Percentiles rank a stretch among this genome's conserved stretches.
Evolutionary conservation across 2,888 invertebrate genomes (phyloP).

Genomic region (Eustalomyia histrio): DNA sequence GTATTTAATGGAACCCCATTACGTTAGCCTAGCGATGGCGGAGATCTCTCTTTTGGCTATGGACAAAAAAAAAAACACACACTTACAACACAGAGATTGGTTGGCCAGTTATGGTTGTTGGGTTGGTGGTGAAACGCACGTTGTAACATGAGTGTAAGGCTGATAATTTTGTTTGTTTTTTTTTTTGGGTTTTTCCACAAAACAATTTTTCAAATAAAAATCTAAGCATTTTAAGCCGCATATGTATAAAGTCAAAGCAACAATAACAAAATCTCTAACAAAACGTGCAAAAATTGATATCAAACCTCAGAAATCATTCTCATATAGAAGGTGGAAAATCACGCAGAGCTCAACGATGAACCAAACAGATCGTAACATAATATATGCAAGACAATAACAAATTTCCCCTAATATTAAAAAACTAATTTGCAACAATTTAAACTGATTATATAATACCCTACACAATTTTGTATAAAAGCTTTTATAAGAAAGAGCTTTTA

Average conservation of each 20-base stretch:
- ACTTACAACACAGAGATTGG: neutral
- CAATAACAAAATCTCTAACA: conserved; percentile 20
- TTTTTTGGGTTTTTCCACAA: too few species aligned
- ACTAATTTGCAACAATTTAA: neutral
- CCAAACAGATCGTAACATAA: conserved; percentile 53
- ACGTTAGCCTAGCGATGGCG: conserved; percentile 58
- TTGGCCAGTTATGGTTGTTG: neutral
- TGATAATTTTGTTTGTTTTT: conserved; percentile 52
- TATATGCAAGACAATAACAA: conserved; percentile 21
- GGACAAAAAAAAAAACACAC: neutral
- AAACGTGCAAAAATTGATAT: conserved; percentile 61
- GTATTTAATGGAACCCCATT: conserved; percentile 65
- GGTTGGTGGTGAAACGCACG: conserved; percentile 32
- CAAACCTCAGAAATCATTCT: conserved; percentile 60
- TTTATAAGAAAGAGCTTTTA: too few species aligned
- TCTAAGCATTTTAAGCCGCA: conserved; percentile 51
- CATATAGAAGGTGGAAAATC: conserved; percentile 58
- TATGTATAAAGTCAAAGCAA: neutral
- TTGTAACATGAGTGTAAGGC: conserved; percentile 48
- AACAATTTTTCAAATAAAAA: conserved; percentile 65
- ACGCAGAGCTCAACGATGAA: conserved; percentile 55
- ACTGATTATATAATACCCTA: neutral
- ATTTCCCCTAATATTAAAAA: neutral
- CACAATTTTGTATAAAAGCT: neutral
- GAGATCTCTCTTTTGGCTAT: conserved; percentile 48